Evolutionary conservation across 2,888 invertebrate genomes (phyloP).

Genomic region (Drosophila prostipennis): DNA sequence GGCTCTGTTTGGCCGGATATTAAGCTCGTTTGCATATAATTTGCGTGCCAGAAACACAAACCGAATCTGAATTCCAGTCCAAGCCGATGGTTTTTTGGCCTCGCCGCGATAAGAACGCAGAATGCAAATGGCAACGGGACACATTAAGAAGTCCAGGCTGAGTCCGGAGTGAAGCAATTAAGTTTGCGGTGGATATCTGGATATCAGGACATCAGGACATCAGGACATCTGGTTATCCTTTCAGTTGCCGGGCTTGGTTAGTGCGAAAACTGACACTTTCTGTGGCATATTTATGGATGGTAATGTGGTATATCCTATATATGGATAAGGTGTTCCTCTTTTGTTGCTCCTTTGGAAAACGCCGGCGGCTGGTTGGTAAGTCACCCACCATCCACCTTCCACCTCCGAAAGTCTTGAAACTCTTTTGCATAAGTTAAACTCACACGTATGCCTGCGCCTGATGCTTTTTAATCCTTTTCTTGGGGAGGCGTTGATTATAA

Average conservation of each 20-base stretch:
- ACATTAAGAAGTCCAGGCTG: constrained; percentile 60
- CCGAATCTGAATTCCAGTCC: constrained; percentile 28
- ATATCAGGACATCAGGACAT: constrained; percentile 59
- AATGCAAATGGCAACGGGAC: constrained; percentile 24
- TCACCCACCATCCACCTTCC: constrained; percentile 38
- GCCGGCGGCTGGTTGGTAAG: background rate
- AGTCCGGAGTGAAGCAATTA: constrained; percentile 62
- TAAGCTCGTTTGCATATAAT: constrained; percentile 80
- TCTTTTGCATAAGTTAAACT: constrained; percentile 71
- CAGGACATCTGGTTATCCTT: constrained; percentile 21
- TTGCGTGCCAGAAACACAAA: constrained; percentile 65
- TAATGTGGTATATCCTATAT: constrained; percentile 20
- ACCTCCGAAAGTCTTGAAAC: constrained; percentile 66
- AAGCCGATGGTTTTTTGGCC: constrained; percentile 65
- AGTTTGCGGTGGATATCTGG: constrained; percentile 70
- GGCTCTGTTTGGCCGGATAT: constrained; percentile 78
- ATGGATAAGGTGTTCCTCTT: too few species aligned
- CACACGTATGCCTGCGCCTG: constrained; percentile 18
- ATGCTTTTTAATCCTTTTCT: constrained; percentile 68
- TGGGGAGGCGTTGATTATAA: constrained; percentile 78
- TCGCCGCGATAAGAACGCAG: constrained; percentile 64
- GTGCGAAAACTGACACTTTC: constrained; percentile 42
- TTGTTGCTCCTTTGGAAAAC: background rate
- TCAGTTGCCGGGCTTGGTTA: constrained; percentile 1
- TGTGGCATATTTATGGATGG: constrained; percentile 53